Base-by-base conservation (phyloP, 2,113 vertebrate genomes). In the Atherinomorus stipes region DNA sequence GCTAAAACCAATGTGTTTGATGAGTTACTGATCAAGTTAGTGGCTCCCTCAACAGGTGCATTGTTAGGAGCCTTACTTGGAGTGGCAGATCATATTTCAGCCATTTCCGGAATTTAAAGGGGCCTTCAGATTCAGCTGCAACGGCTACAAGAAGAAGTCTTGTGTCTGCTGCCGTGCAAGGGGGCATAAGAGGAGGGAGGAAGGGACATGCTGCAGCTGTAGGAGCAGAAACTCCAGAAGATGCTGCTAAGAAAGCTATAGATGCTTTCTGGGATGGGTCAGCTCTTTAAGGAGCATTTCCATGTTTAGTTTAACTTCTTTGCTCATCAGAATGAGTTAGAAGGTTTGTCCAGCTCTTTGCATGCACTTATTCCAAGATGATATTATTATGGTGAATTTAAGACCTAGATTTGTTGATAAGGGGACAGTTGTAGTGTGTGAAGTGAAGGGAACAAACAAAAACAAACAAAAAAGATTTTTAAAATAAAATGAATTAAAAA, bases 1-100 rank as follows among this genome's bases (percentile, higher is more conserved):
- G 57, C 95, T 72, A 94, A 94, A 93, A 92, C 0, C 0, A 45
- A 0, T 0, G 40, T 64, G 0, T 2, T 2, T 13, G 3, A 19
- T 0, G 16, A 1, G 2, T 16, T 72, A 90, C 2, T 23, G 11
- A 21, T 16, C 19, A 40, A 0, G 22, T 1, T 74, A 1, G 31
- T 64, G 25, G 74, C 56, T 42, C 7, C 8, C 0, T 18, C 23
- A 42, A 53, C 75, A 2, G 81, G 75, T 0, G 57, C 5, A 2
- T 0, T 88, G 18, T 8, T 84, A 11, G 78, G 81, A 52, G 78
- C 50, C 13, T 42, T 76, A 2, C 65, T 76, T 18, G 65, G 65
- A 49, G 42, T 63, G 4, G 22, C 23, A 2, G 11, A 1, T 1
- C 34, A 18, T 1, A 16, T 7, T 10, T 21, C 7, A 37, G 9